These are phyloP conservation scores for Menidia menidia DNA, from an alignment of 2,797 vertebrate genomes.

Conservation along the genomic window DNA sequence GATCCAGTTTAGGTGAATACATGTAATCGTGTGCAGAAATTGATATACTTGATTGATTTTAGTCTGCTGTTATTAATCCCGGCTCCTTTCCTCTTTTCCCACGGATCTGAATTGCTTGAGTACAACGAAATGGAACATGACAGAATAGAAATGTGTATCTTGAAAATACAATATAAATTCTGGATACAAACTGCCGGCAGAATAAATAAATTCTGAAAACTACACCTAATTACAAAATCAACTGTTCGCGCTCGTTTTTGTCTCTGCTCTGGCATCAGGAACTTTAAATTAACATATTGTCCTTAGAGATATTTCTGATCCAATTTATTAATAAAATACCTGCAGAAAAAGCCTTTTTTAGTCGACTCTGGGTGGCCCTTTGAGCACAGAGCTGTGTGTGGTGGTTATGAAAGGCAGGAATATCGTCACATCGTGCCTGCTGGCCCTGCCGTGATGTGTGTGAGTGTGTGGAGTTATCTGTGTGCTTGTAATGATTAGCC, in stretches of 20 bases:
- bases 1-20: slow-evolving; percentile 67
- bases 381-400: slow-evolving; percentile 58
- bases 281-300: not conserved
- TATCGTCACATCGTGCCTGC: slow-evolving; percentile 46
- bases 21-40: slow-evolving; percentile 75
- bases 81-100: slow-evolving; percentile 60
- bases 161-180: too few species aligned
- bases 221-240: not conserved
- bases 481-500: slow-evolving; percentile 78
- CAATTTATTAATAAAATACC: not conserved
- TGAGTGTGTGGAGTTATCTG: slow-evolving; percentile 77
- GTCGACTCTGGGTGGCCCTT: slow-evolving; percentile 28
- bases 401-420: slow-evolving; percentile 56
- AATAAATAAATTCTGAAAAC: not conserved
- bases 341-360: not conserved
- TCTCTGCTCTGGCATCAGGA: not conserved
- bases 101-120: slow-evolving; percentile 43
- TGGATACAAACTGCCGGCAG: not conserved
- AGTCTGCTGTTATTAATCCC: slow-evolving; percentile 71
- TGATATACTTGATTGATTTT: slow-evolving; percentile 75
- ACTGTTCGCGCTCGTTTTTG: too few species aligned
- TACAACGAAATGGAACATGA: not conserved
- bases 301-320: not conserved
- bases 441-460: slow-evolving; percentile 43
- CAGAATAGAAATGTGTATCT: slow-evolving; percentile 21